phyloP scores from a whole-genome alignment of 1,140 invertebrate genomes.

The Zeugodacus cucurbitae region DNA sequence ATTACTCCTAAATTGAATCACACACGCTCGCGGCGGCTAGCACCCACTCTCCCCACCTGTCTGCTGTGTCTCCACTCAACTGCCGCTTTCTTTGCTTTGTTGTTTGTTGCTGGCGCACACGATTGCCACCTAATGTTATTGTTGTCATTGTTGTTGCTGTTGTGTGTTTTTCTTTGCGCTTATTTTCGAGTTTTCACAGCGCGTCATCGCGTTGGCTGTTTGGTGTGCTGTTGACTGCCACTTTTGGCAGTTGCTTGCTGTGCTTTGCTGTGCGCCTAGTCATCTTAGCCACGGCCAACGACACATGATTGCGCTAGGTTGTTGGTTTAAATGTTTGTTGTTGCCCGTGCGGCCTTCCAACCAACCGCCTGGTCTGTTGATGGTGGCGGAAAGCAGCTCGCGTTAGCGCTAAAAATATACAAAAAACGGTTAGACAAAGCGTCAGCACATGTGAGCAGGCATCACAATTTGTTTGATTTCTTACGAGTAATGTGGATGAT shows the following conservation, averaged over 20 bases:
- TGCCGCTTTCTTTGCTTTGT: not conserved
- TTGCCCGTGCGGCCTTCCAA: not conserved
- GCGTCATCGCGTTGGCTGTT: not conserved
- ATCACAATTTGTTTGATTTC: not conserved
- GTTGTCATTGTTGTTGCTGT: conserved; percentile 25
- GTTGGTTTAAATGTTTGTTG: not conserved
- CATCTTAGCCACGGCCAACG: conserved; percentile 35
- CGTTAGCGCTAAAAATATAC: conserved; percentile 1
- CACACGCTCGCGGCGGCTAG: not conserved
- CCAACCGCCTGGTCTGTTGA: not conserved
- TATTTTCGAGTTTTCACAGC: not conserved
- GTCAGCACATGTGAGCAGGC: conserved; percentile 16
- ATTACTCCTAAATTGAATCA: conserved; percentile 8
- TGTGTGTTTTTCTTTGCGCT: not conserved
- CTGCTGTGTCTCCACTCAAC: no score
- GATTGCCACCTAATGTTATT: not conserved
- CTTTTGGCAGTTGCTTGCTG: not conserved
- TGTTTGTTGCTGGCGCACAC: not conserved
- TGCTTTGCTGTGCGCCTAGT: conserved; percentile 10
- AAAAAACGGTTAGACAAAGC: conserved; percentile 14
- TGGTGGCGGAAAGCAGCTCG: not conserved
- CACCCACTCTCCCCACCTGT: not conserved
- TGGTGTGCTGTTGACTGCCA: not conserved
- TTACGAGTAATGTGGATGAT: not conserved
- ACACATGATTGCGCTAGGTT: conserved; percentile 10